Base-by-base conservation (phyloP, 1,140 invertebrate species). In the Musca vetustissima region DNA sequence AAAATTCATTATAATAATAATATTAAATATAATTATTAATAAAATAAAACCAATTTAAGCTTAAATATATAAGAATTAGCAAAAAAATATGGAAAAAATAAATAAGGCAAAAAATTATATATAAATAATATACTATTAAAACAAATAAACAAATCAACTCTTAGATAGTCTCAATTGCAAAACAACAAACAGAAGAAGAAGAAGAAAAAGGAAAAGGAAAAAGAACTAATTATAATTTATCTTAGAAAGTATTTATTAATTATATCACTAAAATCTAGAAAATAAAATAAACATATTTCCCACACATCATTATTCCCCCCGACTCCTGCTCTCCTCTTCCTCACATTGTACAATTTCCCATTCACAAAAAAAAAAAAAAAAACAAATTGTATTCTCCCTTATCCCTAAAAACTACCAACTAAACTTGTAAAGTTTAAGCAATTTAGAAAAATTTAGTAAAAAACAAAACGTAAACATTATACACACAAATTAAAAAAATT, bases 161-260 rank as follows among this genome's bases (percentile, higher is more conserved):
- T 32, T 61, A 61, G 57, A 61, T 61, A 61, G 57, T 61, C 57
- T 61, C 57, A 61, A 61, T 61, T 64, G 67, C 52, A 49, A 68
- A 24, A 64, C 52, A 70, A 67, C 52, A 59, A 64, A 65, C 67
- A 59, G 64, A 71, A 69, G 13, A 52, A 69, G 71, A n/a, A n/a
- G n/a, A n/a, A n/a, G n/a, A n/a, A n/a, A n/a, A n/a, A n/a, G n/a
- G n/a, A n/a, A n/a, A n/a, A n/a, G n/a, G n/a, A n/a, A n/a, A n/a
- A n/a, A n/a, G n/a, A n/a, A n/a, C n/a, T 71, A 70, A 59, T 70
- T 55, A 71, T 50, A 73, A 75, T 73, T 75, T 69, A 72, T 75
- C 70, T 73, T 75, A 71, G 64, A 66, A 66, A 61, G 17, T 61
- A 61, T 43, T 43, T 55, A 55, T 55, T 24, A 13, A 55, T 61